Evolutionary conservation across 2,113 vertebrate species (phyloP), one percentile per base, ranked within the genome.

Genomic region (Cygnus buccinator): DNA sequence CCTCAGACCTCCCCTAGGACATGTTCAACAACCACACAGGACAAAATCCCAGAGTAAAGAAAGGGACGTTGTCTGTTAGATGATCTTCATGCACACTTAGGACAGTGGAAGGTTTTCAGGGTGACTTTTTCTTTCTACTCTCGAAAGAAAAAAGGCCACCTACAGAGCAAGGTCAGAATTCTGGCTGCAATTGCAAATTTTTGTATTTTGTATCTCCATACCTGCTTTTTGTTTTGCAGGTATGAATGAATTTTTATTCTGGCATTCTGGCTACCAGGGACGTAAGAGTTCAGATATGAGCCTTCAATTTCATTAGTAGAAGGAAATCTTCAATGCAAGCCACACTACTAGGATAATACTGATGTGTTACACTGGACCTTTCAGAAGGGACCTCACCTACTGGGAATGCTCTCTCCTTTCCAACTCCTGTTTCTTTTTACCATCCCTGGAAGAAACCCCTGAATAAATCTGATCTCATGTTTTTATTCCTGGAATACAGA

Each of bases 401-500:
- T 31, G 54, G 73, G 58, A 75, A 89, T 65, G 26, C 26, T 93
- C 52, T 35, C 17, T 73, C 15, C 29, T 73, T 91, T 90, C 70
- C 70, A 89, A 9, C 6, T 91, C 23, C 41, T 88, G 9, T 52
- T 65, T 66, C 41, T 72, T 52, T 77, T 81, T 93, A 28, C 62
- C 14, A 18, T 15, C 54, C 44, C 66, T 94, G 62, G 6, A 89
- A 79, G 87, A 52, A 73, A 52, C 13, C 61, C 15, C 9, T 6
- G 7, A 79, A 66, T 33, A 65, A 91, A 78, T 59, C 39, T 68
- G 22, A 31, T 43, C 12, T 63, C 7, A 11, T 79, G 14, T 75
- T 82, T 54, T 87, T 17, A 48, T 85, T 80, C 66, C 82, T 96
- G 87, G 39, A 89, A 72, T 54, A 37, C 29, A 71, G 54, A 81